These are phyloP conservation scores for Mylabris phalerata DNA, from an alignment of 1,140 invertebrate genomes.

Conservation along the genomic window DNA sequence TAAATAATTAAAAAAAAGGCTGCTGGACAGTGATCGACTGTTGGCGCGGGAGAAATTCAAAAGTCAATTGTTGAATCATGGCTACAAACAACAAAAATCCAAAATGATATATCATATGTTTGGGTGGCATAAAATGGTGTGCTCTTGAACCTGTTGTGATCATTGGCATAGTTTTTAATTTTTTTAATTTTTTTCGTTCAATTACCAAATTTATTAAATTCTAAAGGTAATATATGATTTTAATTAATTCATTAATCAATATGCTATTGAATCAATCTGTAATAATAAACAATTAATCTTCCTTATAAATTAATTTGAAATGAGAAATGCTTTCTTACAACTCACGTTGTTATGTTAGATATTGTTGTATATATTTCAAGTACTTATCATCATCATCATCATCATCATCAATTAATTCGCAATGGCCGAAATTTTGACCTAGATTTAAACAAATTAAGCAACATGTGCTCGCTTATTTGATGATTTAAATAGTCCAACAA, in stretches of 20 bases:
- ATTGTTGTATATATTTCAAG: too few species aligned
- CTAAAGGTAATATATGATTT: background rate
- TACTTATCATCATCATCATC: too few species aligned
- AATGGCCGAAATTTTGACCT: conserved; percentile 40
- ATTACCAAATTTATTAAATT: background rate
- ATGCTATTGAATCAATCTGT: background rate
- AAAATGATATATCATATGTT: conserved; percentile 36
- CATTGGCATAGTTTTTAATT: conserved; percentile 12
- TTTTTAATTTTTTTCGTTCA: conserved; percentile 1
- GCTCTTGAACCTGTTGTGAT: conserved; percentile 24
- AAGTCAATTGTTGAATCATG: conserved; percentile 19
- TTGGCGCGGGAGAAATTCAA: conserved; percentile 3
- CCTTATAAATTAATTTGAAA: too few species aligned
- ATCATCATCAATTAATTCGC: conserved; percentile 6
- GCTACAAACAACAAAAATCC: conserved; percentile 29
- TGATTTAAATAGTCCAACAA: too few species aligned
- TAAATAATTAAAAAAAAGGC: too few species aligned
- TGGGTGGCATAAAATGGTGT: conserved; percentile 39
- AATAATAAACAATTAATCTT: too few species aligned
- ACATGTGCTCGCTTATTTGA: conserved; percentile 1
- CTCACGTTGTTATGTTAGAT: conserved; percentile 27
- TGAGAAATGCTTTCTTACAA: conserved; percentile 25
- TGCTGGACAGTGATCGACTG: too few species aligned
- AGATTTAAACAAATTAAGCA: conserved; percentile 27
- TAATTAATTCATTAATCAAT: background rate